Conservation (phyloP, 37 sponge, comb jelly and placozoan genomes). For the Cladorhizidae sp. region DNA sequence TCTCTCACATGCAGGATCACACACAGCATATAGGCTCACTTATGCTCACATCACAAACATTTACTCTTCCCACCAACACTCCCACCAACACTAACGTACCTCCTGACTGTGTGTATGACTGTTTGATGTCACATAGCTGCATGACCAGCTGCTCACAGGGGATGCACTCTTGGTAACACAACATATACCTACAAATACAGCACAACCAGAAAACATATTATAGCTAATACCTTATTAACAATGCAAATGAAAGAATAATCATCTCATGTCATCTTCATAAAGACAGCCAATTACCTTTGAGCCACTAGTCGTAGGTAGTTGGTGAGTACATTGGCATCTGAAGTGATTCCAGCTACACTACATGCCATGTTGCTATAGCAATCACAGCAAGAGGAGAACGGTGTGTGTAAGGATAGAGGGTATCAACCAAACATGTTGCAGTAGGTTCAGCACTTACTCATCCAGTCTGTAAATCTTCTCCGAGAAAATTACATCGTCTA, state of each 20-base stretch:
- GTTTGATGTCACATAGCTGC: constrained; percentile 92
- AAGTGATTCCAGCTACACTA: constrained; percentile 99
- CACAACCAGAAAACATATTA: background rate
- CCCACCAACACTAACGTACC: constrained; percentile 48
- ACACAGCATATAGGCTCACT: too few species aligned
- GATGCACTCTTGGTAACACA: constrained; percentile 89
- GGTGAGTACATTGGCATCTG: constrained; percentile 97
- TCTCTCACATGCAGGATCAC: too few species aligned
- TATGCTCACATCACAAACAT: too few species aligned
- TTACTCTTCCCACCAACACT: too few species aligned
- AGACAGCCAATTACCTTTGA: constrained; percentile 60
- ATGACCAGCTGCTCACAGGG: constrained; percentile 97
- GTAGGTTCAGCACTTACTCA: constrained; percentile 51
- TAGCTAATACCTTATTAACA: too few species aligned
- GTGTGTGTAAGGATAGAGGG: background rate
- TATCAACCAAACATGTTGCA: background rate
- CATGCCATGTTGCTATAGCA: constrained; percentile 87
- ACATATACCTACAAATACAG: constrained; percentile 48
- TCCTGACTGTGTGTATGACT: constrained; percentile 96
- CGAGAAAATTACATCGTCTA: constrained; percentile 91
- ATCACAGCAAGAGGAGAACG: background rate
- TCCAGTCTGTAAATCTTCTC: constrained; percentile 96
- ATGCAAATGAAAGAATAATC: background rate
- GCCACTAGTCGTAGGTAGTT: constrained; percentile 80
- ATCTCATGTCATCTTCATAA: background rate